A percentile compares a stretch with the other conserved stretches of the same genome.
Evolutionary conservation across 2,797 vertebrate species (phyloP).

Genomic region (Macropodus opercularis): DNA sequence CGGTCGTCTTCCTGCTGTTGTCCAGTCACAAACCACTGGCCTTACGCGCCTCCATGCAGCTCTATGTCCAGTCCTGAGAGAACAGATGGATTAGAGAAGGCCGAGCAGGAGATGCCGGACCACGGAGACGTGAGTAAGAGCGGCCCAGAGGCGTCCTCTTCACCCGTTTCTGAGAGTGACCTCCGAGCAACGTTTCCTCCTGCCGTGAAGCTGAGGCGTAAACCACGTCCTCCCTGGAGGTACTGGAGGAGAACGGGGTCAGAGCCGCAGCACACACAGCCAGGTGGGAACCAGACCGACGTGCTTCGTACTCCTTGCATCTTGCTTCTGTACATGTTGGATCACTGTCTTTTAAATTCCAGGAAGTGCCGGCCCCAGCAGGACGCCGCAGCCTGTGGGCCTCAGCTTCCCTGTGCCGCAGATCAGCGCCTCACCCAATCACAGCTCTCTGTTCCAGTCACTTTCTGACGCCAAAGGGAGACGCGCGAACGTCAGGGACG

Average conservation of each 20-base stretch:
- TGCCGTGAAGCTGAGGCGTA: conserved; percentile 49
- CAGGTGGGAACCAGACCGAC: conserved; percentile 81
- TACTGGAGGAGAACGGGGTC: conserved; percentile 83
- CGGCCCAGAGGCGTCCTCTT: conserved; percentile 8
- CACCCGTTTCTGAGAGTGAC: conserved; percentile 51
- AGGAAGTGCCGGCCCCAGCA: conserved; percentile 54
- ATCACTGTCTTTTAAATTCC: conserved; percentile 37
- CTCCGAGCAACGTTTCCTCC: conserved; percentile 63
- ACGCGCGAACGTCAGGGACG: conserved; percentile 58
- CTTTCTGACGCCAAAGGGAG: conserved; percentile 47
- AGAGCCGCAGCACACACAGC: conserved; percentile 74
- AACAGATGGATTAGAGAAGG: conserved; percentile 2
- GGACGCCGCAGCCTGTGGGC: conserved; percentile 19
- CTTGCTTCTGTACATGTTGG: too few relatives aligned
- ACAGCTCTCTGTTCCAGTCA: conserved; percentile 73
- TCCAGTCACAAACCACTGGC: conserved; percentile 56
- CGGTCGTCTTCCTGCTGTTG: conserved; percentile 48
- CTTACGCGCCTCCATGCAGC: conserved; percentile 39
- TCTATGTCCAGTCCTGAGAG: conserved; percentile 32
- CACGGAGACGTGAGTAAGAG: conserved; percentile 42
- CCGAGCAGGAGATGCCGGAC: conserved; percentile 37
- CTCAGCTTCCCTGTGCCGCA: conserved; percentile 15
- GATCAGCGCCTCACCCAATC: conserved; percentile 50
- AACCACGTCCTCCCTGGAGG: conserved; percentile 76
- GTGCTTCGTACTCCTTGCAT: too few relatives aligned